Percentiles rank a stretch among this genome's conserved stretches.
These are phyloP conservation scores for Sinopyrophorus schimmeli DNA, from an alignment of 2,888 invertebrate species.

Conservation along the genomic window DNA sequence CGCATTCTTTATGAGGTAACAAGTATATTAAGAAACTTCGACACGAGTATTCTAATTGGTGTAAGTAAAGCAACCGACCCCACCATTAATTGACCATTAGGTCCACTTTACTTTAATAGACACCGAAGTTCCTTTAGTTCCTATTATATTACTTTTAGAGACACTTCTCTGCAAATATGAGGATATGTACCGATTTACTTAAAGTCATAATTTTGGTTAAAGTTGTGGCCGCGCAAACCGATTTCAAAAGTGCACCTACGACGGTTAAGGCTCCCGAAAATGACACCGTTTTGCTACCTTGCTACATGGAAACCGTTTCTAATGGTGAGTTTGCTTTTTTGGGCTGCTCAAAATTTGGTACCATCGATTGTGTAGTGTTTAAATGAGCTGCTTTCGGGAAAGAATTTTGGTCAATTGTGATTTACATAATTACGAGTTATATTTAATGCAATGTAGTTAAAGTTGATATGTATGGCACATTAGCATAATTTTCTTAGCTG, in stretches of 20 bases:
- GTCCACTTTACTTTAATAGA: slow-evolving; percentile 26
- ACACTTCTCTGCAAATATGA: slow-evolving; percentile 10
- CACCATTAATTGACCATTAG: slow-evolving; percentile 28
- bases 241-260: slow-evolving; percentile 72
- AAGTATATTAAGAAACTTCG: slow-evolving; percentile 25
- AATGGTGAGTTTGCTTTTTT: slow-evolving; percentile 54
- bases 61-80: slow-evolving; percentile 29
- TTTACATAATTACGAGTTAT: no score
- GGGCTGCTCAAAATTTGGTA: no score
- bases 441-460: no score
- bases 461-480: no score
- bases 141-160: slow-evolving; percentile 23
- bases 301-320: slow-evolving; percentile 71
- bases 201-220: slow-evolving; percentile 20
- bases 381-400: no score
- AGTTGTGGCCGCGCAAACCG: slow-evolving; percentile 17
- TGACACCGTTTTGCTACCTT: slow-evolving; percentile 77
- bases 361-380: no score
- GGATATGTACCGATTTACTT: slow-evolving; percentile 8
- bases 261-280: slow-evolving; percentile 77
- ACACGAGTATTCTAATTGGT: slow-evolving; percentile 26
- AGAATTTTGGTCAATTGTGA: no score
- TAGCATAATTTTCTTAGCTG: no score
- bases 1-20: slow-evolving; percentile 21
- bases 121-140: slow-evolving; percentile 25